These are phyloP conservation scores for Machimus atricapillus DNA, from an alignment of 2,888 invertebrate genomes.

Conservation along the genomic window DNA sequence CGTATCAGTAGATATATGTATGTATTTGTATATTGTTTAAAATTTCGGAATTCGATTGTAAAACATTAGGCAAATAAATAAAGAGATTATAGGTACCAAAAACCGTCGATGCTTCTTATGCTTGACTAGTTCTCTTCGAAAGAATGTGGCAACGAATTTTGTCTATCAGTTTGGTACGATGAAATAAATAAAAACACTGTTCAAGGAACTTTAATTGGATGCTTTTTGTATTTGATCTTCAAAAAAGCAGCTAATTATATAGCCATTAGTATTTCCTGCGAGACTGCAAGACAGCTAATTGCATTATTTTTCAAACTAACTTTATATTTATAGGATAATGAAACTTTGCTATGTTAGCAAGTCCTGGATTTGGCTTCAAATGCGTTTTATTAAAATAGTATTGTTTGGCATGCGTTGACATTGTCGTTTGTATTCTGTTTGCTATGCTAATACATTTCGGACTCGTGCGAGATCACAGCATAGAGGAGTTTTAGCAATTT, in stretches of 20 bases:
- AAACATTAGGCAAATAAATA: not conserved
- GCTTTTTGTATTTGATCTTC: not conserved
- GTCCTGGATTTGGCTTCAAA: not conserved
- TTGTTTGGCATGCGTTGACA: not conserved
- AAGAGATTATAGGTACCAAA: not conserved
- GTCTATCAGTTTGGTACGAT: not conserved
- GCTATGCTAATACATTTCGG: conserved; percentile 1
- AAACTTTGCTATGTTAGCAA: not conserved
- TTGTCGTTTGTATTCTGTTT: not conserved
- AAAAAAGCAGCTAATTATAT: not conserved
- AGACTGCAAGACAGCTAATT: not conserved
- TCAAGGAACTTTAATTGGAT: not conserved
- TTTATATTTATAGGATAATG: not conserved
- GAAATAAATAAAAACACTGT: not conserved
- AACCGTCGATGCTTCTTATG: not conserved
- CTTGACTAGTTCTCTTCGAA: not conserved
- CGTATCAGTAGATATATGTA: too few relatives aligned
- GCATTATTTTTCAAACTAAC: not conserved
- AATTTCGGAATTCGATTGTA: not conserved
- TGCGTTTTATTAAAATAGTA: not conserved
- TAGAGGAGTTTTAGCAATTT: conserved; percentile 35
- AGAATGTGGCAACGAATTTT: not conserved
- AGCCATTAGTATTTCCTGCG: not conserved
- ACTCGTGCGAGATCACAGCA: conserved; percentile 31
- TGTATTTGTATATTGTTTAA: too few relatives aligned